Conservation (phyloP, 2,113 vertebrate species). For the Aix galericulata region DNA sequence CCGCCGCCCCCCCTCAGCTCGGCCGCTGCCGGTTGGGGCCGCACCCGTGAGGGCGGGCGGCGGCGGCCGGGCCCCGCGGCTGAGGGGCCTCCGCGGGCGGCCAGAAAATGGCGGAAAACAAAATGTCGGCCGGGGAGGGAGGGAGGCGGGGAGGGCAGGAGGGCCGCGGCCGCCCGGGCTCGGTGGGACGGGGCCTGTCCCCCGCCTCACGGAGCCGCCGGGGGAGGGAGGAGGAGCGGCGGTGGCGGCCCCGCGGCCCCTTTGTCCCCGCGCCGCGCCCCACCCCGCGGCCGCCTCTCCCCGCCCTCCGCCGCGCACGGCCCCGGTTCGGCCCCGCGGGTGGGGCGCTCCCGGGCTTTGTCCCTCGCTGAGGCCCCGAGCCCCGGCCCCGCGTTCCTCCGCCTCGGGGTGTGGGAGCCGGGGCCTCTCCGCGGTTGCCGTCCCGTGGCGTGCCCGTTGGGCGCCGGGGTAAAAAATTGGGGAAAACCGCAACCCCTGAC, state of each 20-base stretch:
- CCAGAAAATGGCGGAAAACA: slow-evolving; percentile 71
- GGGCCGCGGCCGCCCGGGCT: not conserved
- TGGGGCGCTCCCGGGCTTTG: too few species aligned
- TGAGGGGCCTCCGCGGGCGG: not conserved
- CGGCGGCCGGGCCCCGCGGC: not conserved
- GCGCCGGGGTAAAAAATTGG: not conserved
- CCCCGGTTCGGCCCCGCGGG: too few species aligned
- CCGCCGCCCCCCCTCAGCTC: too few species aligned
- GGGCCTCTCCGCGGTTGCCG: not conserved
- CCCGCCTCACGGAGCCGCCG: not conserved
- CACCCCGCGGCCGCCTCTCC: too few species aligned
- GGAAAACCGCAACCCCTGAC: accelerated
- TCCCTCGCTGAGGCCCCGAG: too few species aligned
- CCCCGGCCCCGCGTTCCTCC: too few species aligned
- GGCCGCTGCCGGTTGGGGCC: not conserved
- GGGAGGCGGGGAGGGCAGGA: not conserved
- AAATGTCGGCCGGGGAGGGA: slow-evolving; percentile 57
- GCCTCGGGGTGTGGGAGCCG: not conserved
- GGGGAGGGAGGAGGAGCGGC: too few species aligned
- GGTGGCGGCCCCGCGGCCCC: too few species aligned
- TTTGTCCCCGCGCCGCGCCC: too few species aligned
- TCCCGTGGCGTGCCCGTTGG: not conserved
- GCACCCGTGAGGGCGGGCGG: not conserved
- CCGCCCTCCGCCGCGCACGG: too few species aligned
- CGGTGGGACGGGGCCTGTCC: not conserved